phyloP scores from a whole-genome alignment of 2,888 invertebrate species.

The Tanytarsus gracilentus region DNA sequence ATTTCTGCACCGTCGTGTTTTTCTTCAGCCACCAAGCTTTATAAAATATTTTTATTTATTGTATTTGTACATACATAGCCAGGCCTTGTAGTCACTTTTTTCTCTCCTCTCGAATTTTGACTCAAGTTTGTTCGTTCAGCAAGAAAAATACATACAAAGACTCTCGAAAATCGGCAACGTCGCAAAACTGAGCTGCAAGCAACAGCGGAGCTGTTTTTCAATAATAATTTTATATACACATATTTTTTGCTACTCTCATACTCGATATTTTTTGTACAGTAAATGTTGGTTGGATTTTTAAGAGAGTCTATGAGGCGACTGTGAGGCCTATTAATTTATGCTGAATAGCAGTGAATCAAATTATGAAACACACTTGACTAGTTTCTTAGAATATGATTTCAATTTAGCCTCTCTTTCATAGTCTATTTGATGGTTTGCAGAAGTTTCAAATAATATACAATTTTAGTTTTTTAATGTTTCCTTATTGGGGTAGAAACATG shows the following conservation, averaged over 20 bases:
- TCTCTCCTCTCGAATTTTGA: not conserved
- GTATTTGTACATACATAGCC: not conserved
- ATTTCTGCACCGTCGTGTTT: constrained; percentile 7
- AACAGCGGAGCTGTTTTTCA: not conserved
- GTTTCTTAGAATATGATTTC: not conserved
- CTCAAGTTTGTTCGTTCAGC: not conserved
- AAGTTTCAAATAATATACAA: too few species aligned
- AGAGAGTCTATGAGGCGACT: not conserved
- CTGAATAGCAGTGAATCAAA: constrained; percentile 12
- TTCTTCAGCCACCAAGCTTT: constrained; percentile 11
- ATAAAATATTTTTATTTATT: not conserved
- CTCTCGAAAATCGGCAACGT: constrained; percentile 7
- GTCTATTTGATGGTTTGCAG: not conserved
- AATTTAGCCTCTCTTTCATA: not conserved
- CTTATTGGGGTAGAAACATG: too few species aligned
- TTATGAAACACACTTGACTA: constrained; percentile 18
- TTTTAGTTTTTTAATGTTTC: too few species aligned
- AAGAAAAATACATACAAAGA: not conserved
- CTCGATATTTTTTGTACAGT: not conserved
- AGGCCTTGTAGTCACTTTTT: constrained; percentile 1
- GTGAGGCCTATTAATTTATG: constrained; percentile 14
- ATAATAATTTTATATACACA: not conserved
- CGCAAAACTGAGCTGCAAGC: not conserved
- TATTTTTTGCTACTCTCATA: not conserved
- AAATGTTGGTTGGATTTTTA: not conserved